Evolutionary conservation across 1,140 invertebrate species (phyloP), one percentile per base, ranked within the genome.

Genomic region (Apocrypta bakeri): DNA sequence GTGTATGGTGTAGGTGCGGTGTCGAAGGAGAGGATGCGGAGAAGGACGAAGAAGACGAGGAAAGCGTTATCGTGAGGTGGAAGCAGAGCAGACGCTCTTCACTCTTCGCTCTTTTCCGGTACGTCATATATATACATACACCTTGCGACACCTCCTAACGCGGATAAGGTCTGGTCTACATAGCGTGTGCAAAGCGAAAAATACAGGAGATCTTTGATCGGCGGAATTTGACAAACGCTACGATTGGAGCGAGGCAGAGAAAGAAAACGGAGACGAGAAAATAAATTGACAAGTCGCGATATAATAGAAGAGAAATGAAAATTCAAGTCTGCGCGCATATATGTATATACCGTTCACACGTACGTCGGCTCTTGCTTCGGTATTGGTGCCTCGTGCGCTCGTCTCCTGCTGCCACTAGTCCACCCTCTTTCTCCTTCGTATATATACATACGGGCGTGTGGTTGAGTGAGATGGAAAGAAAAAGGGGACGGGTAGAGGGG

Each of bases 401-500:
- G n/a, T 64, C 61, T 64, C 48, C 48, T 7, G 14, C 17, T 68
- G 11, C 25, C 24, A 3, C 12, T 31, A 27, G 64, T 6, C 27
- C 64, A 7, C 64, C 25, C 63, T 64, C n/a, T 64, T 27, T 40
- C 25, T 14, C 40, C 31, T n/a, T n/a, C n/a, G n/a, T n/a, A n/a
- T n/a, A 29, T 40, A 68, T n/a, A 14, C 1, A 29, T 71, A 42
- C 40, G 37, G 8, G 69, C 4, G 80, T 29, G 72, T 31, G 64
- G 4, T 33, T 27, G 40, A 24, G 25, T 8, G 64, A 64, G 66
- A 42, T n/a, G 40, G 7, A 73, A 85, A 48, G 72, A 68, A 17
- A 33, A 42, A 42, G 72, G 33, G 40, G 25, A 14, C 69, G 40
- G 3, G 72, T n/a, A 25, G 25, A 37, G 3, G 29, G 73, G 42